Conservation (phyloP, 2,888 invertebrate genomes). For the Epistrophe eligans region DNA sequence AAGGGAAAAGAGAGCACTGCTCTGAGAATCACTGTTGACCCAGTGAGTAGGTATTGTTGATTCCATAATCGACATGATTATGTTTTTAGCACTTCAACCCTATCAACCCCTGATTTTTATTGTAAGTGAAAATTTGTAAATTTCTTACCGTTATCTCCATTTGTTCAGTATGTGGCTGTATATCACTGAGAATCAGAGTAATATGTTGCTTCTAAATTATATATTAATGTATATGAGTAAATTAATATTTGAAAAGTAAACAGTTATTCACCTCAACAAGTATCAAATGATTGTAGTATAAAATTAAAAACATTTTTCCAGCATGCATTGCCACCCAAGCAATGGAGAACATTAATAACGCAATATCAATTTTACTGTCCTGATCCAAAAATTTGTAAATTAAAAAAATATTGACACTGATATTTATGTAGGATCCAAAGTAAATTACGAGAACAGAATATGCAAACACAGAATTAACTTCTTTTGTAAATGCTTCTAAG, state of each 20-base stretch:
- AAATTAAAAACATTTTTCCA: slow-evolving; percentile 77
- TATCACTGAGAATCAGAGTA: slow-evolving; percentile 68
- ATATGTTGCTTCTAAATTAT: slow-evolving; percentile 75
- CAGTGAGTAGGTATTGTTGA: too few relatives aligned
- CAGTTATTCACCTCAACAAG: slow-evolving; percentile 72
- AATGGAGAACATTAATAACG: slow-evolving; percentile 64
- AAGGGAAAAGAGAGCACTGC: too few relatives aligned
- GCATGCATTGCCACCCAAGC: slow-evolving; percentile 77
- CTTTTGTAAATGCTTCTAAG: slow-evolving; percentile 76
- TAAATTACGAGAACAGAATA: slow-evolving; percentile 74
- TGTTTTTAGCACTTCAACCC: too few relatives aligned
- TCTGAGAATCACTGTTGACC: too few relatives aligned
- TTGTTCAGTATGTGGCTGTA: slow-evolving; percentile 61
- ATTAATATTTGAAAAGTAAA: background rate
- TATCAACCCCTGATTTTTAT: too few relatives aligned
- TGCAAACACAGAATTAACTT: slow-evolving; percentile 75
- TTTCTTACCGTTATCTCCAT: slow-evolving; percentile 76
- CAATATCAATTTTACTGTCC: slow-evolving; percentile 26
- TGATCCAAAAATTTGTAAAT: slow-evolving; percentile 76
- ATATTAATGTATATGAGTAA: background rate
- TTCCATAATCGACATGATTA: too few relatives aligned
- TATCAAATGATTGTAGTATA: slow-evolving; percentile 77
- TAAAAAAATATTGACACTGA: slow-evolving; percentile 77
- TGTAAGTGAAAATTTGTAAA: too few relatives aligned
- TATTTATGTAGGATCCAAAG: slow-evolving; percentile 77